Conservation (phyloP, 2,888 invertebrate species). For the Acrocyrtus sp. region DNA sequence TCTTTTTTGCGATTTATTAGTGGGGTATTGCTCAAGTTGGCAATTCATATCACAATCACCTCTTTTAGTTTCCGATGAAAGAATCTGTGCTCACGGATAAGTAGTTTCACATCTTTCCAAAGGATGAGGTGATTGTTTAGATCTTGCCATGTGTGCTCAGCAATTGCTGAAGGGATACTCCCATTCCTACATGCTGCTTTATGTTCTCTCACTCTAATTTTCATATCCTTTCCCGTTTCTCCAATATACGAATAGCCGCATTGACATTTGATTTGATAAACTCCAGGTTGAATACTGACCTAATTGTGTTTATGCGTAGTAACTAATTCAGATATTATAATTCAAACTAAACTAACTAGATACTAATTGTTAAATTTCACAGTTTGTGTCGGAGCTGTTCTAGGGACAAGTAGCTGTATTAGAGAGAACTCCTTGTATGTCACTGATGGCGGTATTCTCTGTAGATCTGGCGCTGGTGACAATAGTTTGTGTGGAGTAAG, state of each 20-base stretch:
- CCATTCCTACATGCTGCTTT: neutral
- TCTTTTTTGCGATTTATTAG: neutral
- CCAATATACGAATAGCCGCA: neutral
- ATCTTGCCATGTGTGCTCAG: neutral
- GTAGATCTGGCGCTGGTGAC: too few relatives aligned
- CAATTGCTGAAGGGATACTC: neutral
- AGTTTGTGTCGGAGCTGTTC: neutral
- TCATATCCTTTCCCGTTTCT: neutral
- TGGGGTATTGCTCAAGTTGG: neutral
- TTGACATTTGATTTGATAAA: neutral
- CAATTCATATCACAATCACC: neutral
- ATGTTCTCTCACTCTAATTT: neutral
- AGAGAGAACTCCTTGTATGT: neutral
- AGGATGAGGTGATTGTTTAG: neutral
- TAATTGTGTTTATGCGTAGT: neutral
- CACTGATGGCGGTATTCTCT: too few relatives aligned
- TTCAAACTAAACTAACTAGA: too few relatives aligned
- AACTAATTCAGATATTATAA: neutral
- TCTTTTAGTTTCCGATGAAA: neutral
- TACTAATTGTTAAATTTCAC: too few relatives aligned
- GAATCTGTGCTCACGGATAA: neutral
- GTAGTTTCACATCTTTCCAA: neutral
- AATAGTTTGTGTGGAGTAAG: too few relatives aligned
- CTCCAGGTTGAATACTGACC: neutral
- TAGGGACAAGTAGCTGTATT: neutral